phyloP scores from a whole-genome alignment of 2,113 vertebrate genomes.

The Notothenia coriiceps region DNA sequence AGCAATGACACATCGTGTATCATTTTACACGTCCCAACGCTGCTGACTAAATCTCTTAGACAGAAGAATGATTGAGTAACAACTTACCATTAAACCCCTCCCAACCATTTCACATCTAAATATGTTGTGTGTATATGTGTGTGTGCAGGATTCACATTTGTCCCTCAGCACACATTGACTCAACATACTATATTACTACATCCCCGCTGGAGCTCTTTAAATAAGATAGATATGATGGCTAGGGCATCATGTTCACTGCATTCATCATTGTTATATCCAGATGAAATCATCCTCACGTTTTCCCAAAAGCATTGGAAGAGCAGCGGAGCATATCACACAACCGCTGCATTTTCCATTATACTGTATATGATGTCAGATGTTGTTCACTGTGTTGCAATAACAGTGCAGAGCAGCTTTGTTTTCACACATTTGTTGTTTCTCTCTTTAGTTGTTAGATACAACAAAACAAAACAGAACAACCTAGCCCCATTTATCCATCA shows the following conservation, averaged over 20 bases:
- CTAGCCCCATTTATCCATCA: conserved; percentile 54
- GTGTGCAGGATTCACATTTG: conserved; percentile 38
- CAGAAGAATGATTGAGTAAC: conserved; percentile 76
- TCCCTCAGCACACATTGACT: conserved; percentile 62
- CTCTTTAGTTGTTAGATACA: not conserved
- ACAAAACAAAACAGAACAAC: conserved; percentile 20
- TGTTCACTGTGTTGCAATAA: conserved; percentile 24
- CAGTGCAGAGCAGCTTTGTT: not conserved
- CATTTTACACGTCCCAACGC: conserved; percentile 70
- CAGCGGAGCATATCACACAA: conserved; percentile 47
- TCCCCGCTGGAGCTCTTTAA: conserved; percentile 67
- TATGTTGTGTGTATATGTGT: conserved; percentile 38
- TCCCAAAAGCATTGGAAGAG: conserved; percentile 47
- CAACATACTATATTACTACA: conserved; percentile 53
- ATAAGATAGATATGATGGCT: conserved; percentile 67
- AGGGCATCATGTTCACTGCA: conserved; percentile 56
- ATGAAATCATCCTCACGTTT: conserved; percentile 71
- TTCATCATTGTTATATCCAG: conserved; percentile 72
- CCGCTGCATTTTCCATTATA: conserved; percentile 57
- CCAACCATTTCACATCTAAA: conserved; percentile 68
- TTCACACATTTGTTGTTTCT: conserved; percentile 14
- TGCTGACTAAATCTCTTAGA: conserved; percentile 65
- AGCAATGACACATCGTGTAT: conserved; percentile 82
- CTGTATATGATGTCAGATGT: conserved; percentile 37
- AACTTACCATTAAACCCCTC: conserved; percentile 79